A percentile compares a stretch with the other conserved stretches of the same genome.
Evolutionary conservation across 2,888 invertebrate genomes (phyloP).

Genomic region (Melanostoma mellinum): DNA sequence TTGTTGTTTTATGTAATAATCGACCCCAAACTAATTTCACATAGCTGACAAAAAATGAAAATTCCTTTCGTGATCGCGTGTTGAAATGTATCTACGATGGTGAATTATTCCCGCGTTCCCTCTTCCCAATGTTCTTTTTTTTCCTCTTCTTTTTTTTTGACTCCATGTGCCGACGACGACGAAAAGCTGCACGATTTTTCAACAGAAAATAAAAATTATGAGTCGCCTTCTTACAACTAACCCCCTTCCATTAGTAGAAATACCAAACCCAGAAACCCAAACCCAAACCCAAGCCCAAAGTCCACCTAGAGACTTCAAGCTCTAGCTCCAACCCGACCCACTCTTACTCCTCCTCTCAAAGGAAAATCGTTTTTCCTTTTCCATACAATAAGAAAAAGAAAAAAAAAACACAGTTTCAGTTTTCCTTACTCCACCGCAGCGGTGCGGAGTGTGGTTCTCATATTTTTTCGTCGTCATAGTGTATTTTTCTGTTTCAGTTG

Average conservation of each 20-base stretch:
- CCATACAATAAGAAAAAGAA: slow-evolving; percentile 27
- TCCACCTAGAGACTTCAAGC: slow-evolving; percentile 48
- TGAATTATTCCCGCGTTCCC: slow-evolving; percentile 51
- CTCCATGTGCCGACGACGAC: neutral
- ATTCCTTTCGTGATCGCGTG: slow-evolving; percentile 58
- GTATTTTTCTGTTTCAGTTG: slow-evolving; percentile 58
- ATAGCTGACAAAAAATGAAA: slow-evolving; percentile 16
- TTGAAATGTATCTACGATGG: slow-evolving; percentile 41
- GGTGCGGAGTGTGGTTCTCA: slow-evolving; percentile 45
- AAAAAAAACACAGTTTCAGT: slow-evolving; percentile 46
- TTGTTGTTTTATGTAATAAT: neutral
- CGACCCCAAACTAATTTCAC: neutral
- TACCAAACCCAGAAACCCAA: slow-evolving; percentile 57
- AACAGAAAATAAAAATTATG: slow-evolving; percentile 6
- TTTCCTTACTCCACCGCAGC: slow-evolving; percentile 44
- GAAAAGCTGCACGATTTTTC: slow-evolving; percentile 38
- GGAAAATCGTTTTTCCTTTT: slow-evolving; percentile 58
- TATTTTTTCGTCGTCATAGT: slow-evolving; percentile 41
- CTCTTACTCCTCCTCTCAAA: slow-evolving; percentile 4
- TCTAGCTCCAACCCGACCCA: slow-evolving; percentile 19
- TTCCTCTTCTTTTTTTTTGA: slow-evolving; percentile 1
- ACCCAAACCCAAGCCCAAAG: slow-evolving; percentile 25
- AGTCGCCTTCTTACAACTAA: slow-evolving; percentile 17
- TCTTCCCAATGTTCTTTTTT: slow-evolving; percentile 9
- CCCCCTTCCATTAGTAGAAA: slow-evolving; percentile 33